A percentile compares a stretch with the other conserved stretches of the same genome.
Evolutionary conservation across 2,888 invertebrate species (phyloP).

Genomic region (Crocallis elinguaria): DNA sequence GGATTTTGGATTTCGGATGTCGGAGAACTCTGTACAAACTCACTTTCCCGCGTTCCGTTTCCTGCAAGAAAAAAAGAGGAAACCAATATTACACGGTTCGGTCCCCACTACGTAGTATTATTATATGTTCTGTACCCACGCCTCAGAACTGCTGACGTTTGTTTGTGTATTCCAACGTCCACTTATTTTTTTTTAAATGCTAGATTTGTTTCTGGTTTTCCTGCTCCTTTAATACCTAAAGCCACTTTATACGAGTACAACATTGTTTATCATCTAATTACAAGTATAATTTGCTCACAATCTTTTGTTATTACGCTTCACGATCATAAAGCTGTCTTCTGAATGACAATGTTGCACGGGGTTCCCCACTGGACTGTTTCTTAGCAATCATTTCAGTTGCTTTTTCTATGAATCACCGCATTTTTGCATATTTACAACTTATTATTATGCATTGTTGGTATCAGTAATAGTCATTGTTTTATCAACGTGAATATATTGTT

Average conservation of each 20-base stretch:
- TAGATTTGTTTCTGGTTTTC: constrained; percentile 3
- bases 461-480: constrained; percentile 1
- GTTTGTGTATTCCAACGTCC: no score
- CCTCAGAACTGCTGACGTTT: no score
- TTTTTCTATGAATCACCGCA: constrained; percentile 40
- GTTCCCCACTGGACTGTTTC: constrained; percentile 62
- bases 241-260: neutral
- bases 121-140: no score
- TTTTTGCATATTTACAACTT: constrained; percentile 19
- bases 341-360: constrained; percentile 69
- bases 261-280: constrained; percentile 4
- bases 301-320: constrained; percentile 32
- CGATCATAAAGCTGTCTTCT: constrained; percentile 43
- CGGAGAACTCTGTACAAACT: no score
- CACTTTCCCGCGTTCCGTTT: no score
- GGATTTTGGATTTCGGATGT: no score
- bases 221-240: neutral
- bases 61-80: no score
- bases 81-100: no score
- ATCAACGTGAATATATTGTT: neutral
- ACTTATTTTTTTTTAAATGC: no score
- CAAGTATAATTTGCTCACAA: constrained; percentile 27
- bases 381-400: constrained; percentile 34
- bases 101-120: no score
- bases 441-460: constrained; percentile 12